Base-by-base conservation (phyloP, 2,797 vertebrate genomes). In the Allobates femoralis region DNA sequence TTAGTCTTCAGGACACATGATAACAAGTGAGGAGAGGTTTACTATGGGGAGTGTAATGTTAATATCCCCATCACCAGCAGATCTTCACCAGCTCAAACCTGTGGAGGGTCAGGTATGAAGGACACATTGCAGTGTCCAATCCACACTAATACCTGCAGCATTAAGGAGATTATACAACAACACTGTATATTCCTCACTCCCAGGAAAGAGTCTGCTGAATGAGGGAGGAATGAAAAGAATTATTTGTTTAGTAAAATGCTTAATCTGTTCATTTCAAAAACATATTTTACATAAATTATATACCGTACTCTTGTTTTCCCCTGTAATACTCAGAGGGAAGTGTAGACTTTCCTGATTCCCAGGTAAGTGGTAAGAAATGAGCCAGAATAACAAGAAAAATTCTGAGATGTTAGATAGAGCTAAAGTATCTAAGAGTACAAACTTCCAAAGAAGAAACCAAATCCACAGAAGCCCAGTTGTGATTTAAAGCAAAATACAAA, bases 91-190 rank as follows among this genome's bases (percentile, higher is more conserved):
- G 58, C 3, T 5, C 80, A 91, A 90, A 81, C 89, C 90, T 91
- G 89, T 87, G 90, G 90, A 87, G 81, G 94, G 92, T 93, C 90
- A 93, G 93, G 90, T 93, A 84, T 93, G 94, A 94, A 96, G 97
- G 97, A 94, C 97, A 93, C 91, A 90, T 90, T 91, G 85, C 87
- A 94, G 93, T 91, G 94, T 94, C 94, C 94, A 96, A 95, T 95
- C 93, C 94, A 94, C 90, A 92, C 94, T 97, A 97, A 97, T 95
- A 96, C 95, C 94, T 90, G 88, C 93, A 94, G 95, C 89, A 92
- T 91, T 98, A 98, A 98, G 97, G 95, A 95, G 98, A 96, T 99
- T 98, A 98, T 88, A 80, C 37, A 91, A 89, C 86, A 75, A 91
- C 91, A 92, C 90, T 82, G 89, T 89, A 92, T 75, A 75, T 67